Evolutionary conservation across 2,113 vertebrate species (phyloP).

Genomic region (Dicaeum eximium): DNA sequence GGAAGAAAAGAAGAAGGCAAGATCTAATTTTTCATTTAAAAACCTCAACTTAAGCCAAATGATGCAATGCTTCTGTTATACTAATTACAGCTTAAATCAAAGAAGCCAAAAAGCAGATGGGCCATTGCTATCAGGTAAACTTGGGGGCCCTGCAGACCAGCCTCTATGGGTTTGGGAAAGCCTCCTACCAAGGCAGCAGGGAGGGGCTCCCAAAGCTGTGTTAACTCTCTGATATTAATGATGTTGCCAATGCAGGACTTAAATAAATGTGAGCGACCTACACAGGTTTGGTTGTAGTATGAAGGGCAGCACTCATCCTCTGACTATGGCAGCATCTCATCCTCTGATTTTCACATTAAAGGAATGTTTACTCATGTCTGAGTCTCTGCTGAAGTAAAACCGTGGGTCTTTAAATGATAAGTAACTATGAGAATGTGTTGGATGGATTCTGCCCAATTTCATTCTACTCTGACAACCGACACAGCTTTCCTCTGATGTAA

Average conservation of each 20-base stretch:
- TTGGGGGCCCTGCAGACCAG: background rate
- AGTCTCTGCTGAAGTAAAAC: background rate
- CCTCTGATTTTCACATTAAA: background rate
- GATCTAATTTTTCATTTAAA: background rate
- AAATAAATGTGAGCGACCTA: background rate
- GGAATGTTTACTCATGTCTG: background rate
- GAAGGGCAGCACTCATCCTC: background rate
- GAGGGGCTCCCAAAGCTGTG: background rate
- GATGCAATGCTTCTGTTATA: background rate
- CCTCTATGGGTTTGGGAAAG: background rate
- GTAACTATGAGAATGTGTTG: background rate
- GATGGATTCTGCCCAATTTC: background rate
- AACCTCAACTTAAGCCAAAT: background rate
- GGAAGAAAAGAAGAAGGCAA: background rate
- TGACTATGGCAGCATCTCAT: background rate
- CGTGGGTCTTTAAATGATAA: background rate
- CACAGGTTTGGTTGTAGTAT: background rate
- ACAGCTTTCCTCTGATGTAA: background rate
- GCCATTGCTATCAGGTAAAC: background rate
- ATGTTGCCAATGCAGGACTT: background rate
- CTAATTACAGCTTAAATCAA: background rate
- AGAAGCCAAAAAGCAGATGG: background rate
- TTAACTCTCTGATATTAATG: background rate
- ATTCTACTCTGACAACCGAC: background rate
- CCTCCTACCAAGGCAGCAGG: background rate